A percentile compares a stretch with the other conserved stretches of the same genome.
These are phyloP conservation scores for Falcunculus frontatus DNA, from an alignment of 2,113 vertebrate genomes.

Conservation along the genomic window DNA sequence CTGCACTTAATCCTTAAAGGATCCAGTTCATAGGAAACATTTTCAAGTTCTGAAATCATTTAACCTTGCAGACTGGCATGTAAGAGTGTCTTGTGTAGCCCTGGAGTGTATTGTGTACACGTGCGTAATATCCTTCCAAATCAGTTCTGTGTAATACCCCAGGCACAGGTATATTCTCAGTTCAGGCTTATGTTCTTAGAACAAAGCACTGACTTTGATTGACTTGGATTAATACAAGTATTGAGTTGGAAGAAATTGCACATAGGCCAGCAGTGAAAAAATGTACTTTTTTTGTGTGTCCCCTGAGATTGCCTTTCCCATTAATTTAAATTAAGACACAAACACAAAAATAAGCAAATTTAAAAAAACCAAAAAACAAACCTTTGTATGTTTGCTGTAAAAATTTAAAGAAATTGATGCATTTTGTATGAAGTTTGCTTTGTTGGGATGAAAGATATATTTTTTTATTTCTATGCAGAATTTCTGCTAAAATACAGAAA, in stretches of 20 bases:
- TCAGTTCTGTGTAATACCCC: not conserved
- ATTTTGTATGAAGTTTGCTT: not conserved
- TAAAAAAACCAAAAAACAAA: accelerated
- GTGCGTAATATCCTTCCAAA: not conserved
- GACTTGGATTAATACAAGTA: not conserved
- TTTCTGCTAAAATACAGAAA: not conserved
- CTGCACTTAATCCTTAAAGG: not conserved
- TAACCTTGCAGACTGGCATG: not conserved
- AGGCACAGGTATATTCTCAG: not conserved
- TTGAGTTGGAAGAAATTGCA: not conserved
- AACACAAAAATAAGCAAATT: not conserved
- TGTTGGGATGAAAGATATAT: not conserved
- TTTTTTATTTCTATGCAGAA: not conserved
- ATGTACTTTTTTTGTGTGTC: not conserved
- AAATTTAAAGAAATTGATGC: not conserved
- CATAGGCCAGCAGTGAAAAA: not conserved
- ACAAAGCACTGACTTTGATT: not conserved
- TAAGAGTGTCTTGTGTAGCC: not conserved
- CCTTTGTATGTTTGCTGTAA: not conserved
- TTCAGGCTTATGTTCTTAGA: not conserved
- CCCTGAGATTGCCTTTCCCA: not conserved
- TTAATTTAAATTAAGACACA: not conserved
- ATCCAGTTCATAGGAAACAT: not conserved
- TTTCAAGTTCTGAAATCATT: not conserved
- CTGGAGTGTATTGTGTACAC: not conserved